phyloP scores from a whole-genome alignment of 1,140 invertebrate species.

The Aphelinus atriplicis region DNA sequence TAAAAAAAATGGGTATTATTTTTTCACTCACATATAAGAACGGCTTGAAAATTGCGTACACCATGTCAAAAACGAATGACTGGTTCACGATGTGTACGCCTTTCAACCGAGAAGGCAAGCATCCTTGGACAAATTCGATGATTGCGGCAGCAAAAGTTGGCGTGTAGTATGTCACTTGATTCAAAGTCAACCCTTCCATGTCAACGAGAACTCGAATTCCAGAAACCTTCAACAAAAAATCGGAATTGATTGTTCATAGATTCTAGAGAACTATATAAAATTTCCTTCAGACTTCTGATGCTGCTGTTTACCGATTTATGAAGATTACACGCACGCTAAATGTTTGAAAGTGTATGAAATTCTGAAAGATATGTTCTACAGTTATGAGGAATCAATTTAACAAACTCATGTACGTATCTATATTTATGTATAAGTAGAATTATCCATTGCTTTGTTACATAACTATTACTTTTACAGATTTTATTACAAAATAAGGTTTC shows the following conservation, averaged over 20 bases:
- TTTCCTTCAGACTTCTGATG: no score
- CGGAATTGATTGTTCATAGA: background rate
- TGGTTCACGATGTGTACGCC: constrained; percentile 82
- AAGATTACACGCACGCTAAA: no score
- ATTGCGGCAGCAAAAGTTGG: constrained; percentile 74
- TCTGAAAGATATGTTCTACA: no score
- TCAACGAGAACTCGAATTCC: constrained; percentile 76
- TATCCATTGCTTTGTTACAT: no score
- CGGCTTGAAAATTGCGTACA: constrained; percentile 80
- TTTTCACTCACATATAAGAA: constrained; percentile 67
- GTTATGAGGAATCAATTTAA: no score
- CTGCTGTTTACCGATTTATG: no score
- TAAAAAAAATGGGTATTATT: no score
- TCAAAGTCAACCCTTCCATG: constrained; percentile 73
- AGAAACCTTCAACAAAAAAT: constrained; percentile 50
- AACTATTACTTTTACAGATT: no score
- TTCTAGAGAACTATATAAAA: background rate
- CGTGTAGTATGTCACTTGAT: constrained; percentile 75
- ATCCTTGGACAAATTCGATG: constrained; percentile 75
- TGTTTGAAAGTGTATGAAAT: no score
- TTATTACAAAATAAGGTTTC: no score
- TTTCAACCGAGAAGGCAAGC: constrained; percentile 74
- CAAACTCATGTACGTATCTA: no score
- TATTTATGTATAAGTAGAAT: no score
- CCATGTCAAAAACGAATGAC: constrained; percentile 79